Evolutionary conservation across 2,888 invertebrate genomes (phyloP).

Genomic region (Drosophila nigricruria): DNA sequence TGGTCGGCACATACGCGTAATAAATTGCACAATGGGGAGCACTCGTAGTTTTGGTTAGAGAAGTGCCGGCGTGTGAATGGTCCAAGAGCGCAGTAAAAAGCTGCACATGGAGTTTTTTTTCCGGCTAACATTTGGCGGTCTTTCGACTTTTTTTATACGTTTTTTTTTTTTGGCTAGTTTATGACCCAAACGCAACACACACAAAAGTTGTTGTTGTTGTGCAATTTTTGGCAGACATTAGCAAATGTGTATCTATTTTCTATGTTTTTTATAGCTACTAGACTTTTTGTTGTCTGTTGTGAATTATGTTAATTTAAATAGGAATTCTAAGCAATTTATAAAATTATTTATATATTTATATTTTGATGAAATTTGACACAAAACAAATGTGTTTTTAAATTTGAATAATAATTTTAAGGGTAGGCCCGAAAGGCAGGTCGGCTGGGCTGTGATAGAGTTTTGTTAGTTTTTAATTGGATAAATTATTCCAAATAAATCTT

Average conservation of each 20-base stretch:
- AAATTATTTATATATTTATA: not conserved
- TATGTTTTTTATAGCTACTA: slow-evolving; percentile 1
- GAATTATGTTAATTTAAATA: slow-evolving; percentile 9
- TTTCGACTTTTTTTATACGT: slow-evolving; percentile 36
- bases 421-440: not conserved
- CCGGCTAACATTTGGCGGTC: slow-evolving; percentile 46
- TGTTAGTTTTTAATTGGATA: not conserved
- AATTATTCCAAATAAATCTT: too few species aligned
- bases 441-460: not conserved
- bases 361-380: not conserved
- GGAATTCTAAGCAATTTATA: not conserved
- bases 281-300: slow-evolving; percentile 29
- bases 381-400: not conserved
- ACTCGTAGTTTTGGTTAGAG: slow-evolving; percentile 23
- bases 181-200: slow-evolving; percentile 25
- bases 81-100: slow-evolving; percentile 51
- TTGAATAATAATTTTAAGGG: not conserved
- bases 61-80: slow-evolving; percentile 75
- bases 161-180: slow-evolving; percentile 34
- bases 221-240: slow-evolving; percentile 33
- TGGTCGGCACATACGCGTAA: slow-evolving; percentile 55
- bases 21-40: slow-evolving; percentile 75
- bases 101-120: slow-evolving; percentile 40
- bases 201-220: slow-evolving; percentile 25
- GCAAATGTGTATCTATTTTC: slow-evolving; percentile 26